Evolutionary conservation across 2,888 invertebrate species (phyloP).

Genomic region (Tineola bisselliella): DNA sequence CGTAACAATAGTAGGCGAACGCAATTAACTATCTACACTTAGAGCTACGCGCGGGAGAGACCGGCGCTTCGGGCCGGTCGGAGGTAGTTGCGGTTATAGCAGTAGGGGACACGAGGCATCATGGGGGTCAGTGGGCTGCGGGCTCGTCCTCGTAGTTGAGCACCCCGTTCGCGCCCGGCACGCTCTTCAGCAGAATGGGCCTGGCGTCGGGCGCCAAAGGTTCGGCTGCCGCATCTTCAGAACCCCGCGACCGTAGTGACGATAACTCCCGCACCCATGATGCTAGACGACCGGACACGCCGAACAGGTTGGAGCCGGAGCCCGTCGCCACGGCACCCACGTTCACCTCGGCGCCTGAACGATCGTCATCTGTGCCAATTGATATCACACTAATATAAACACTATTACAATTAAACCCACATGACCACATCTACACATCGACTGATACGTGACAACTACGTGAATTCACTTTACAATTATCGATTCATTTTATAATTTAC

Average conservation of each 20-base stretch:
- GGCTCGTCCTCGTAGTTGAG: constrained; percentile 23
- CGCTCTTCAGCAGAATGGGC: constrained; percentile 28
- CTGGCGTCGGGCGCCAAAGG: constrained; percentile 35
- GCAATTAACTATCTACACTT: constrained; percentile 16
- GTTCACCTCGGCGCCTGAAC: constrained; percentile 48
- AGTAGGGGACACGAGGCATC: background rate
- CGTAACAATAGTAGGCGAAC: constrained; percentile 20
- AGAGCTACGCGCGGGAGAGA: constrained; percentile 17
- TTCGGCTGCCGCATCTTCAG: constrained; percentile 25
- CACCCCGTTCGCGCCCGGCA: constrained; percentile 35
- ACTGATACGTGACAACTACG: background rate
- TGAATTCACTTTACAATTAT: too few relatives aligned
- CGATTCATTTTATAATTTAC: too few relatives aligned
- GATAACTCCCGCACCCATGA: constrained; percentile 63
- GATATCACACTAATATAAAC: constrained; percentile 4
- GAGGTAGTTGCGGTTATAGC: constrained; percentile 28
- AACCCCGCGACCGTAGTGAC: constrained; percentile 34
- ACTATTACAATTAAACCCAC: constrained; percentile 1
- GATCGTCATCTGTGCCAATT: constrained; percentile 43
- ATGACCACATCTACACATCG: background rate
- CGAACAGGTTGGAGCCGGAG: constrained; percentile 60
- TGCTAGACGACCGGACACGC: constrained; percentile 58
- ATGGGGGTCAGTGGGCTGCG: background rate
- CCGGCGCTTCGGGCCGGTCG: constrained; percentile 29
- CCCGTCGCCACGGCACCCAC: constrained; percentile 60